Conservation (phyloP, 2,888 invertebrate species). For the Epicampocera succincta region DNA sequence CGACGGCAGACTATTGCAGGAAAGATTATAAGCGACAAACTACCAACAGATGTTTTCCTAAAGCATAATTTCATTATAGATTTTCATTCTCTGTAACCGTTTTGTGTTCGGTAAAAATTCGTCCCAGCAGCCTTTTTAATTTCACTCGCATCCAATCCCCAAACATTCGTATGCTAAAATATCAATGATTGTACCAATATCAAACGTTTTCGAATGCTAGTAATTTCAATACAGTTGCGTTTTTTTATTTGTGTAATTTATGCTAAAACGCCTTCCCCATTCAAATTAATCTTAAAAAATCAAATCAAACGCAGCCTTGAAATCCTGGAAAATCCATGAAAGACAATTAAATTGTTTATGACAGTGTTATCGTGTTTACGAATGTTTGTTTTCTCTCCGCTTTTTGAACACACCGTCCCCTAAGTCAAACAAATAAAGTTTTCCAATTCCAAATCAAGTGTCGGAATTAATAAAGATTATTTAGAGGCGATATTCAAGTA, state of each 20-base stretch:
- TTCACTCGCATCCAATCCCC: not conserved
- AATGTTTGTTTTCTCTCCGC: constrained; percentile 35
- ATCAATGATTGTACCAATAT: constrained; percentile 45
- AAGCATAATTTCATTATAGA: too few relatives aligned
- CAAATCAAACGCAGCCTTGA: constrained; percentile 52
- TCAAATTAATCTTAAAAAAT: constrained; percentile 39
- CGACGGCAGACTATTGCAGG: too few relatives aligned
- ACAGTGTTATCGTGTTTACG: constrained; percentile 69
- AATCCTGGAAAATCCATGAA: constrained; percentile 71
- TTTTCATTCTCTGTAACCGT: too few relatives aligned
- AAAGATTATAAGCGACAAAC: too few relatives aligned
- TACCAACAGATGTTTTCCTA: too few relatives aligned
- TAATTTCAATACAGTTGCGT: constrained; percentile 78
- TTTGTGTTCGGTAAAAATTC: too few relatives aligned
- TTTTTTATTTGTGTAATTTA: constrained; percentile 74
- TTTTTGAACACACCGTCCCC: constrained; percentile 15
- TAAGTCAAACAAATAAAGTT: constrained; percentile 5
- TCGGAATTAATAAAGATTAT: constrained; percentile 71
- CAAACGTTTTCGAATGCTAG: constrained; percentile 71
- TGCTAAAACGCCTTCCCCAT: constrained; percentile 71
- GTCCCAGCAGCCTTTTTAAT: too few relatives aligned
- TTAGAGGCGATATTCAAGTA: constrained; percentile 37
- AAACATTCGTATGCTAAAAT: constrained; percentile 35
- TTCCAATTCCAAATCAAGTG: constrained; percentile 38
- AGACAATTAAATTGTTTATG: constrained; percentile 77